phyloP scores from a whole-genome alignment of 2,888 invertebrate species.

The Geophilus truncorum region DNA sequence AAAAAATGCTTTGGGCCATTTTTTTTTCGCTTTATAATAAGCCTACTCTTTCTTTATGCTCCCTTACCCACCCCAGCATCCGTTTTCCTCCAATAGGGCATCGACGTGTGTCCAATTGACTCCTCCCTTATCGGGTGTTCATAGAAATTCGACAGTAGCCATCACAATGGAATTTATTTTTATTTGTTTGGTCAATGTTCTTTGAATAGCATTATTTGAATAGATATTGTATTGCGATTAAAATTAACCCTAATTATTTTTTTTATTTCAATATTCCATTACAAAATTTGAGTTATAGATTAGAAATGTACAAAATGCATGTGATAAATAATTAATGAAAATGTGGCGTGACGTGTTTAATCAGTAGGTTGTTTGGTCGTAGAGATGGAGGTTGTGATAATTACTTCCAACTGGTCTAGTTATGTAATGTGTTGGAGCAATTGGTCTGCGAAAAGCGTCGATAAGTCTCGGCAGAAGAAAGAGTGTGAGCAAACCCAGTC shows the following conservation, averaged over 20 bases:
- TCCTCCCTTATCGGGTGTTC: not conserved
- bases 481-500: not conserved
- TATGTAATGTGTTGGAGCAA: not conserved
- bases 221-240: not conserved
- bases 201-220: no score
- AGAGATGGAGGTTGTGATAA: not conserved
- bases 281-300: no score
- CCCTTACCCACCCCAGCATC: not conserved
- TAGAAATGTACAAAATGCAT: no score
- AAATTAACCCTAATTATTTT: no score
- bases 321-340: no score
- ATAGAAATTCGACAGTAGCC: not conserved
- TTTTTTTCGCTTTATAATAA: not conserved
- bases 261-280: no score
- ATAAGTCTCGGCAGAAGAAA: not conserved
- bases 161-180: not conserved
- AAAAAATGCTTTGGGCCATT: not conserved
- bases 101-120: not conserved
- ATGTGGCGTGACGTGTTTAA: no score
- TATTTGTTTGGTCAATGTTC: not conserved
- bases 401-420: not conserved
- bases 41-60: not conserved
- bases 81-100: not conserved
- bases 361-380: not conserved
- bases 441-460: not conserved